phyloP scores from a whole-genome alignment of 2,113 vertebrate species.

The Carassius gibelio region DNA sequence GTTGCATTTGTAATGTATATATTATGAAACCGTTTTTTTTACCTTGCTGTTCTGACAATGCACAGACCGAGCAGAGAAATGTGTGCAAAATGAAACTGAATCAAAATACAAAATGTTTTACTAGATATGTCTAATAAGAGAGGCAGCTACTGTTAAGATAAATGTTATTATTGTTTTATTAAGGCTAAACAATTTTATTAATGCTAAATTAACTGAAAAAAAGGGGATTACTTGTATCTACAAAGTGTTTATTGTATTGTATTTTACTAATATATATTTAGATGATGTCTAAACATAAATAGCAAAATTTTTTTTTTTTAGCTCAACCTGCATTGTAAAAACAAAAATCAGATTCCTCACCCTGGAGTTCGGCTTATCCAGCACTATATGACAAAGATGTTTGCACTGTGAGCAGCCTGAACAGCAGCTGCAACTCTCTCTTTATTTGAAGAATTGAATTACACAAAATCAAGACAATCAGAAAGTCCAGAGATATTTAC shows the following conservation, averaged over 20 bases:
- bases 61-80: constrained; percentile 30
- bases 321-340: neutral
- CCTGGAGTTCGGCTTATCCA: constrained; percentile 91
- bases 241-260: too few relatives aligned
- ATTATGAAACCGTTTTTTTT: neutral
- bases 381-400: constrained; percentile 91
- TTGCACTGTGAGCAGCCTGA: constrained; percentile 81
- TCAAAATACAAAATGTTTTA: neutral
- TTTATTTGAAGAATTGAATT: constrained; percentile 64
- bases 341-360: constrained; percentile 71
- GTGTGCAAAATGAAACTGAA: neutral
- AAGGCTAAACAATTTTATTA: neutral
- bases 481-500: constrained; percentile 65
- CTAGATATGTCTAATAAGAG: neutral
- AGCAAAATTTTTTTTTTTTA: neutral
- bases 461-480: neutral
- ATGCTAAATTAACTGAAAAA: neutral
- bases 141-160: neutral
- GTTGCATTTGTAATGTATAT: neutral
- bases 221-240: neutral
- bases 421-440: constrained; percentile 88
- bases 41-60: neutral
- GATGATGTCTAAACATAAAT: neutral
- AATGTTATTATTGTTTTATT: neutral
- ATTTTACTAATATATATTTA: too few relatives aligned